Percentiles rank a stretch among this genome's conserved stretches.
phyloP scores from a whole-genome alignment of 2,797 vertebrate genomes.

The Steatocranus sp. region DNA sequence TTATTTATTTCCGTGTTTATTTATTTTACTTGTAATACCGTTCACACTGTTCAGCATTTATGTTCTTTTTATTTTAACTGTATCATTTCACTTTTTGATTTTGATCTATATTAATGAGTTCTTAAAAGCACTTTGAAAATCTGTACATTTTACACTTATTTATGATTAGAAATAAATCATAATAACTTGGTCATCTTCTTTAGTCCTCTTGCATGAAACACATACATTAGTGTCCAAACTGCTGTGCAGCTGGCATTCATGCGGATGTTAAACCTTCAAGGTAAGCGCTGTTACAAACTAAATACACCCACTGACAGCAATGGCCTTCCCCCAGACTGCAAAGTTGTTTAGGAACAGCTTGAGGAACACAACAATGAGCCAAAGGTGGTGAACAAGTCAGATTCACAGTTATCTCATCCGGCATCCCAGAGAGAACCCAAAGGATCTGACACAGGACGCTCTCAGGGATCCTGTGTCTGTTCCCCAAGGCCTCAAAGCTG shows the following conservation, averaged over 20 bases:
- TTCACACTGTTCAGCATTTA: not conserved
- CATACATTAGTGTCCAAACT: rapidly evolving
- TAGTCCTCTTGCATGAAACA: not conserved
- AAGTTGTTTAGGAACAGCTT: not conserved
- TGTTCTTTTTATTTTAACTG: not conserved
- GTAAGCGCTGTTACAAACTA: not conserved
- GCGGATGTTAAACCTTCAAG: not conserved
- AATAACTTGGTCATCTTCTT: not conserved
- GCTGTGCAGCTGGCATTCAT: not conserved
- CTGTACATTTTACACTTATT: not conserved
- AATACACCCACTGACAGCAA: not conserved
- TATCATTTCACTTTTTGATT: not conserved
- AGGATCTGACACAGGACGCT: not conserved
- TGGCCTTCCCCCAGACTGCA: not conserved
- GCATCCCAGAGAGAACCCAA: not conserved
- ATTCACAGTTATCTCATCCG: not conserved
- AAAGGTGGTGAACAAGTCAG: not conserved
- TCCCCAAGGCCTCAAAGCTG: not conserved
- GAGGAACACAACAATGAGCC: not conserved
- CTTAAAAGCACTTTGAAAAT: not conserved
- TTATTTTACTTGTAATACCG: not conserved
- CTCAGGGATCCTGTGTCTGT: not conserved
- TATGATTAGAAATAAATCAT: not conserved
- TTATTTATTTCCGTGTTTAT: not conserved
- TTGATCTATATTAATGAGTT: not conserved